Base-by-base conservation (phyloP, 64 coral and sea anemone genomes). In the Catalaphyllia jardinei region DNA sequence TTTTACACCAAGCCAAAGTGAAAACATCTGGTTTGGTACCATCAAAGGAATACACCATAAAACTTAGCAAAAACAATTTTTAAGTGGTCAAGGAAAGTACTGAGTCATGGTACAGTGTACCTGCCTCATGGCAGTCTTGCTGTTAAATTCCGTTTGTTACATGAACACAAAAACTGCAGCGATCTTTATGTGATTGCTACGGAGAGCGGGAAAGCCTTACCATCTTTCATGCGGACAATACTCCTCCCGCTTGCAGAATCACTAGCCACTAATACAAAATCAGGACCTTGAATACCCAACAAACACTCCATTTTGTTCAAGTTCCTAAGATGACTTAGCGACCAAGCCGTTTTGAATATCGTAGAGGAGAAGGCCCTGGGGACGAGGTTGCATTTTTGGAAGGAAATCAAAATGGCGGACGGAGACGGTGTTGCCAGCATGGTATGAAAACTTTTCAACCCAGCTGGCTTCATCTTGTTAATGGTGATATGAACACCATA, bases 201-300 rank as follows among this genome's bases (percentile, higher is more conserved):
- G 24, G n/a, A 63, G 0, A 38, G 49, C 25, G 29, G 76, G 50
- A 67, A n/a, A 10, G 62, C 31, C 87, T 90, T 88, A 98, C 96
- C 96, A 93, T 98, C 93, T 82, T 98, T 98, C 96, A 98, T 98
- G 52, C 96, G 78, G 13, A 99, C 89, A 49, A 99, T 99, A 91
- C 97, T 99, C 74, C 97, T 83, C 62, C 94, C 97, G 74, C 94
- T 95, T 20, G 88, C 87, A 87, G 94, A 92, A 91, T 99, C 97
- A 14, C 90, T 86, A 49, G 97, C 97, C 33, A 99, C 93, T 52
- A 95, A 65, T 52, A 99, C 92, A 77, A 99, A 99, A 62, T 92
- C 97, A 74, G 95, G 82, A 50, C 97, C 97, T 74, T 99, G 94
- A 55, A 99, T 91, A 72, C 97, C 97, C 75, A 99, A 84, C 83